Percentiles rank a stretch among this genome's conserved stretches.
These are phyloP conservation scores for Typhlichthys eigenmanni DNA, from an alignment of 2,797 vertebrate genomes.

Conservation along the genomic window DNA sequence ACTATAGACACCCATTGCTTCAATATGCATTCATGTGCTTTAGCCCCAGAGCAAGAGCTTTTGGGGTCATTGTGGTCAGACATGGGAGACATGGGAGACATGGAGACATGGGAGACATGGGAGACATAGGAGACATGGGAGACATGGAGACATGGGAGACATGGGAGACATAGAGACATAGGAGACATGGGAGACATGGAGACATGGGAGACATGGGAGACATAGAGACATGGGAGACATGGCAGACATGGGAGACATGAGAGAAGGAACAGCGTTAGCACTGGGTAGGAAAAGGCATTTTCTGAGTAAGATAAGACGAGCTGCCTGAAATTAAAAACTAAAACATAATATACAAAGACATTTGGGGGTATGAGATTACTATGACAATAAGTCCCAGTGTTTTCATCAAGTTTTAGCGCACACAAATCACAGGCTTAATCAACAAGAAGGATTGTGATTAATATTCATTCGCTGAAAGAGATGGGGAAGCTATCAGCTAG, in stretches of 20 bases:
- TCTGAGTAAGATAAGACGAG: constrained; percentile 80
- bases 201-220: no score
- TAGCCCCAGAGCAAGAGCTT: constrained; percentile 66
- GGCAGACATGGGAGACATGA: no score
- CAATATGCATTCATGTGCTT: constrained; percentile 57
- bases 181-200: no score
- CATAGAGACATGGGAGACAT: no score
- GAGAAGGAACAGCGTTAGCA: constrained; percentile 59
- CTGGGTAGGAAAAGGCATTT: constrained; percentile 73
- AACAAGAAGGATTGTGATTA: constrained; percentile 56
- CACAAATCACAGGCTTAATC: constrained; percentile 48
- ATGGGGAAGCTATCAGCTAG: not conserved
- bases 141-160: no score
- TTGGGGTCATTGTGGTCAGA: constrained; percentile 65
- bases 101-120: no score
- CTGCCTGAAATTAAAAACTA: constrained; percentile 73
- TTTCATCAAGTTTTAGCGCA: constrained; percentile 47
- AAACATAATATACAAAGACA: constrained; percentile 70
- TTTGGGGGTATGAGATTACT: constrained; percentile 61
- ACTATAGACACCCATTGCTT: constrained; percentile 65
- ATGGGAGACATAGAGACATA: no score
- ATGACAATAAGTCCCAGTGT: constrained; percentile 57
- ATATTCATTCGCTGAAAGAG: constrained; percentile 23
- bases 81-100: constrained; percentile 18
- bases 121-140: no score